Percentiles rank a stretch among this genome's conserved stretches.
phyloP scores from a whole-genome alignment of 2,113 vertebrate genomes.

The Aspiorhynchus laticeps region DNA sequence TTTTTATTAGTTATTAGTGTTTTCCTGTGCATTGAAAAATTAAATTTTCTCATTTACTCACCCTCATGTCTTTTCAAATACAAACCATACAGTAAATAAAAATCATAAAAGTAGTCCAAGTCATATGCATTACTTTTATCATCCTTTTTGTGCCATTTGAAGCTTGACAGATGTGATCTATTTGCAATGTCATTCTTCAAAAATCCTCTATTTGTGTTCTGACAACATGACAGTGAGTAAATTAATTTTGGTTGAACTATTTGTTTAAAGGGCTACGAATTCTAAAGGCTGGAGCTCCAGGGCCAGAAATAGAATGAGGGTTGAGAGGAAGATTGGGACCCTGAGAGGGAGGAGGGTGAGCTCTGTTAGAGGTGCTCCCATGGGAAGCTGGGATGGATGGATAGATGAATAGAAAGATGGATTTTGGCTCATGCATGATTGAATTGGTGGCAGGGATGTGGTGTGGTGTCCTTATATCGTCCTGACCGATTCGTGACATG shows the following conservation, averaged over 20 bases:
- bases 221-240: neutral
- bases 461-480: neutral
- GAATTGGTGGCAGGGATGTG: constrained; percentile 15
- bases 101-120: too few species aligned
- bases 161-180: neutral
- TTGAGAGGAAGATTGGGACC: neutral
- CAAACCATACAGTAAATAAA: too few species aligned
- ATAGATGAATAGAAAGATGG: constrained; percentile 6
- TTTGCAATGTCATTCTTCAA: neutral
- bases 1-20: too few species aligned
- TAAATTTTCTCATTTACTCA: too few species aligned
- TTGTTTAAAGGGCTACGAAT: neutral
- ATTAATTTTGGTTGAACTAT: neutral
- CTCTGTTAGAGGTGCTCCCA: constrained; percentile 10
- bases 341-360: neutral
- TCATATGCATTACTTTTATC: neutral
- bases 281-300: neutral
- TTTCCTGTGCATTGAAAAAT: neutral
- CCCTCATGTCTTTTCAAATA: too few species aligned
- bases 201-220: neutral
- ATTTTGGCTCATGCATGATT: constrained; percentile 23
- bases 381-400: constrained; percentile 5
- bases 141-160: neutral
- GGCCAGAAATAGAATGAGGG: neutral
- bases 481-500: neutral